Evolutionary conservation across 2,113 vertebrate genomes (phyloP).

Genomic region (Rhinichthys klamathensis): DNA sequence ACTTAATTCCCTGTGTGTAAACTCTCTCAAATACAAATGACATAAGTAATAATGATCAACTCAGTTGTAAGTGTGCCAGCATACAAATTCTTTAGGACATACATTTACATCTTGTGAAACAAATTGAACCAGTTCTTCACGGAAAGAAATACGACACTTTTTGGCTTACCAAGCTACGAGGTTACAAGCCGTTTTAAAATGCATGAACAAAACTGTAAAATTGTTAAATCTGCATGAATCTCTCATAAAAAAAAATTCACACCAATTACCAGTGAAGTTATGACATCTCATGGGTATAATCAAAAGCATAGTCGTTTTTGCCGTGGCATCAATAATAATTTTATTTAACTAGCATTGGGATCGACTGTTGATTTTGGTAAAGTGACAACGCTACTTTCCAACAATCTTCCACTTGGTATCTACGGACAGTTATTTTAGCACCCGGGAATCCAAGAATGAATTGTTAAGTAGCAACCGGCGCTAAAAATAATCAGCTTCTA

Average conservation of each 20-base stretch:
- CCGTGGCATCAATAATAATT: not conserved
- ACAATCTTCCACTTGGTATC: not conserved
- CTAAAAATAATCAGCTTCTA: constrained; percentile 66
- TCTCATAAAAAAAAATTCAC: not conserved
- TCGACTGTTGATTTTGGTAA: not conserved
- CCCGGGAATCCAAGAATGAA: constrained; percentile 14
- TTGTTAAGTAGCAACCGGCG: constrained; percentile 49
- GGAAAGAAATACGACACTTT: constrained; percentile 13
- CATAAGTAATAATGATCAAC: constrained; percentile 38
- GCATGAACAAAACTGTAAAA: constrained; percentile 5
- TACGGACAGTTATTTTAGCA: constrained; percentile 10
- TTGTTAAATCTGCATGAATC: not conserved
- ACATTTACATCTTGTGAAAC: constrained; percentile 7
- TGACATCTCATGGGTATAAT: not conserved
- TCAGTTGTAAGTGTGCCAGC: not conserved
- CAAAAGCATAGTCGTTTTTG: not conserved
- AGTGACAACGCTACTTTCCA: not conserved
- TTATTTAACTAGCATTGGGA: not conserved
- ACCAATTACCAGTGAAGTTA: not conserved
- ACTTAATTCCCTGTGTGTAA: constrained; percentile 25
- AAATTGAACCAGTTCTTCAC: not conserved
- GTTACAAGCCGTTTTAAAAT: not conserved
- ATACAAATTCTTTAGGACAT: constrained; percentile 8
- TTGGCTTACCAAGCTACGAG: not conserved
- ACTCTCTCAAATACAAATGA: constrained; percentile 56